Evolutionary conservation across 2,113 vertebrate species (phyloP), one percentile per base, ranked within the genome.

Genomic region (Chrysochloris asiatica): DNA sequence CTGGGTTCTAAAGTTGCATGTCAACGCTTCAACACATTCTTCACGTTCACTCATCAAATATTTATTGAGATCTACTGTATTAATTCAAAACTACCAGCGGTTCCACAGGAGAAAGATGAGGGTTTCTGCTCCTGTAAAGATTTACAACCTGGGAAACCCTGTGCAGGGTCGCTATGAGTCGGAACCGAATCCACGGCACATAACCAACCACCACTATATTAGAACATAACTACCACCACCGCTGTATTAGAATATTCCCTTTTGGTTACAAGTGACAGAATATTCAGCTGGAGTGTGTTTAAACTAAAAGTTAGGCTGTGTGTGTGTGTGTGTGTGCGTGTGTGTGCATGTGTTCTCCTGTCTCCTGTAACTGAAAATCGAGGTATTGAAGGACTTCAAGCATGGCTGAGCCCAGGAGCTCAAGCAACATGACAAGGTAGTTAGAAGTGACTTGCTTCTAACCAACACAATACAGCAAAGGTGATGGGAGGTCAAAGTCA

Each of bases 21-120:
- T 91, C 90, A 93, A 5, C 91, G 87, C 92, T 88, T 93, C n/a
- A 93, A 80, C 36, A 77, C 33, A 77, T 90, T 65, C 76, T 94
- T 79, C 90, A 85, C 86, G 83, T 89, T 71, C n/a, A n/a, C 45
- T 93, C 59, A 91, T 95, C 78, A 90, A 93, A 77, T 86, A 93
- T 92, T 94, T 83, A 92, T 75, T 73, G 82, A 73, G 28, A 52
- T 41, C 90, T 92, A 79, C 17, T 56, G 54, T 16, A 12, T 22
- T 59, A 26, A 24, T 59, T 59, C 56, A 59, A 59, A 59, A 6
- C 56, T 24, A 59, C 56, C 24, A 59, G 56, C 56, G 22, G 7
- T 24, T 59, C 56, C 24, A 2, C 56, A 26, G 56, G 8, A 59
- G 56, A 26, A 59, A 59, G 2, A 8, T 28, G 4, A 26, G 24